Conservation (phyloP, 2,888 invertebrate species). For the Omphaloscelis lunosa region DNA sequence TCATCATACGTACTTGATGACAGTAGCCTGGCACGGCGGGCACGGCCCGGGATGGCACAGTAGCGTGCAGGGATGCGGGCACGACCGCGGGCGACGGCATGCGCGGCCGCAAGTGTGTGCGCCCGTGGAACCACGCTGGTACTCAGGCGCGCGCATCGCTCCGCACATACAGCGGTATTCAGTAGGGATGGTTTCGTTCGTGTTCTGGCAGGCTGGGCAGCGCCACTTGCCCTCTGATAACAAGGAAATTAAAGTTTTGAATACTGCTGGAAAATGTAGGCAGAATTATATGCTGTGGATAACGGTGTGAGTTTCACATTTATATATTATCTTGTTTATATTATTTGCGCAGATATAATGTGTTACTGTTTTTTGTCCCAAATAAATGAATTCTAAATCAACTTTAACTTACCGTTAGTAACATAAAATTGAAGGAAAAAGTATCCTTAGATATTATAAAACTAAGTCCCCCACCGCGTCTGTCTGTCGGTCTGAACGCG, state of each 20-base stretch:
- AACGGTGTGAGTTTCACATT: too few species aligned
- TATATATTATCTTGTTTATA: too few species aligned
- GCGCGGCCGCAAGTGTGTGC: conserved; percentile 98
- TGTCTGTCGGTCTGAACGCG: too few species aligned
- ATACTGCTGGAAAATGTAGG: neutral
- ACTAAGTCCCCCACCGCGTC: too few species aligned
- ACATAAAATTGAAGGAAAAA: too few species aligned
- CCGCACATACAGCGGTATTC: conserved; percentile 98
- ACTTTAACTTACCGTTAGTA: too few species aligned
- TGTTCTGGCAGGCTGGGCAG: conserved; percentile 98
- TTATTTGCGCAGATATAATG: too few species aligned
- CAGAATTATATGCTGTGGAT: neutral
- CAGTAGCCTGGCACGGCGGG: conserved; percentile 95
- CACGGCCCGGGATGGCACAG: conserved; percentile 99
- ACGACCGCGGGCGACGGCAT: conserved; percentile 92
- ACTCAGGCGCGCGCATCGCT: conserved; percentile 93
- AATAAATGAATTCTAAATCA: too few species aligned
- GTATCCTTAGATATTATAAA: too few species aligned
- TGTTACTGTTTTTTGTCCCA: too few species aligned
- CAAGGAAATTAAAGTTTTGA: neutral
- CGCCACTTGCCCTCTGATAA: conserved; percentile 95
- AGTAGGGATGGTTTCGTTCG: conserved; percentile 93
- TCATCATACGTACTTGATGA: conserved; percentile 86
- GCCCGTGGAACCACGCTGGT: conserved; percentile 92
- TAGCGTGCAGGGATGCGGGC: conserved; percentile 93